Conservation (phyloP, 2,888 invertebrate genomes). For the Cephus pulcher region DNA sequence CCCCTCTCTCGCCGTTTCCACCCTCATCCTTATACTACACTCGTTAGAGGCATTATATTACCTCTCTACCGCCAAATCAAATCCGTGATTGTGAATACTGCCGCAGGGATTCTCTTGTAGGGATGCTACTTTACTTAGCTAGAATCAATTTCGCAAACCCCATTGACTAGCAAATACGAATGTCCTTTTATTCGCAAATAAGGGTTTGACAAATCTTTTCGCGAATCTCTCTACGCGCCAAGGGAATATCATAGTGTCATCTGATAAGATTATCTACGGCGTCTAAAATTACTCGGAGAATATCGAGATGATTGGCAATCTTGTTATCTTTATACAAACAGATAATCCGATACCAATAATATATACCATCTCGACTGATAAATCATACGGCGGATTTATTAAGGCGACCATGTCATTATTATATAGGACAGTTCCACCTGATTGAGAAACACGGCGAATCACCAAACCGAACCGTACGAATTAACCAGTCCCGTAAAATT, state of each 20-base stretch:
- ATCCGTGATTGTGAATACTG: constrained; percentile 53
- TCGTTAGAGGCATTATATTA: constrained; percentile 62
- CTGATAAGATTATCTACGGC: background rate
- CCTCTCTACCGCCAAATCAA: constrained; percentile 51
- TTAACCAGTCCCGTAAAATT: constrained; percentile 41
- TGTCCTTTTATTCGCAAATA: background rate
- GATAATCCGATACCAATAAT: background rate
- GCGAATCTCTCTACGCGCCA: background rate
- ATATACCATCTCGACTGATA: background rate
- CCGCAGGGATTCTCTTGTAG: constrained; percentile 1
- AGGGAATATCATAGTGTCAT: background rate
- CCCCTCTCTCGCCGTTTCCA: constrained; percentile 34
- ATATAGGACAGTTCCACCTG: background rate
- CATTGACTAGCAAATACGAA: background rate
- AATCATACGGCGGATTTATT: background rate
- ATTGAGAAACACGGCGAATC: background rate
- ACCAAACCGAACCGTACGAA: background rate
- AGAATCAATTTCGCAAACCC: background rate
- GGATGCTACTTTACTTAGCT: background rate
- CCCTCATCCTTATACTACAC: constrained; percentile 48
- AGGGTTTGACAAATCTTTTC: background rate
- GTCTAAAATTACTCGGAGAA: constrained; percentile 12
- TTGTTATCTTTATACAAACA: constrained; percentile 52
- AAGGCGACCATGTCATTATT: background rate
- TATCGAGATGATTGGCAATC: constrained; percentile 47